Percentiles rank a stretch among this genome's conserved stretches.
Conservation (phyloP, 2,113 vertebrate genomes). For the Nematolebias whitei region DNA sequence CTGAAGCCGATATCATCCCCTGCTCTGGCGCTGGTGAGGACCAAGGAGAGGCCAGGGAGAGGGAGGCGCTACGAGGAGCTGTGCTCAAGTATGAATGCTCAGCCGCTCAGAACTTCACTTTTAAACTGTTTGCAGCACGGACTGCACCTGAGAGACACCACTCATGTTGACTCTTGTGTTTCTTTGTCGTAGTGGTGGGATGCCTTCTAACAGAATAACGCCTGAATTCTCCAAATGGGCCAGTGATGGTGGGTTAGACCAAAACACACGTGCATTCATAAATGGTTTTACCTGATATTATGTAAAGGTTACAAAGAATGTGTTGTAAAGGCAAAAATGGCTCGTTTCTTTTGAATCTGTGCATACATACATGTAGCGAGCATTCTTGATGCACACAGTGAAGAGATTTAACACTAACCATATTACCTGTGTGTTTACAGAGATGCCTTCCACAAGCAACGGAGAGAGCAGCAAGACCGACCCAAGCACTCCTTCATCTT, state of each 20-base stretch:
- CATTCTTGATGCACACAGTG: no score
- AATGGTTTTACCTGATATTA: not conserved
- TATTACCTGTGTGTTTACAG: constrained; percentile 64
- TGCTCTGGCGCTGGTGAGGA: constrained; percentile 97
- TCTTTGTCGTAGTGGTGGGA: constrained; percentile 85
- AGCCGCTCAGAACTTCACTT: not conserved
- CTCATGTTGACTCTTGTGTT: constrained; percentile 10
- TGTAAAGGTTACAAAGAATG: not conserved
- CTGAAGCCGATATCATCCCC: constrained; percentile 96
- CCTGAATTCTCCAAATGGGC: constrained; percentile 98
- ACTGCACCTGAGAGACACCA: not conserved
- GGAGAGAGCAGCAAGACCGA: constrained; percentile 96
- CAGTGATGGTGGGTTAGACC: constrained; percentile 87
- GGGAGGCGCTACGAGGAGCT: constrained; percentile 94
- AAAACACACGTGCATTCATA: not conserved
- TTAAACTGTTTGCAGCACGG: no score
- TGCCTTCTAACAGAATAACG: constrained; percentile 96
- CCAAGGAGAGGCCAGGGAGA: constrained; percentile 96
- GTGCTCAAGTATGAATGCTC: constrained; percentile 90
- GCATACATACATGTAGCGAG: no score
- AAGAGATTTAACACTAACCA: not conserved
- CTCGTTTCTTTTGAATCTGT: no score
- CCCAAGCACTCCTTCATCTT: constrained; percentile 75
- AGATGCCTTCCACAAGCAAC: constrained; percentile 99
- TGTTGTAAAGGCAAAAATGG: no score